Evolutionary conservation across 2,113 vertebrate genomes (phyloP).

Genomic region (Clarias gariepinus): DNA sequence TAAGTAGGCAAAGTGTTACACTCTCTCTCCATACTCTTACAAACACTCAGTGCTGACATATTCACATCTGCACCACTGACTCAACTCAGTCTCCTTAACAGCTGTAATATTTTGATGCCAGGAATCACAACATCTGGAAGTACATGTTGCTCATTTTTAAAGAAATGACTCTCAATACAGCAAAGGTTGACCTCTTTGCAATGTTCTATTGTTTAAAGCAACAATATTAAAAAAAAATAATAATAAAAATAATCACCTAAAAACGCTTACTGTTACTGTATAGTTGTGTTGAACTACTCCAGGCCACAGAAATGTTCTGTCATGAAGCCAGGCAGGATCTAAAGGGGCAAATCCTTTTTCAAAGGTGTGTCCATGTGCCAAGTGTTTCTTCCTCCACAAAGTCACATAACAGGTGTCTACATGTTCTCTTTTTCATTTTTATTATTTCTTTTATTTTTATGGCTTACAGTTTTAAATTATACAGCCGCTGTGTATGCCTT

Average conservation of each 20-base stretch:
- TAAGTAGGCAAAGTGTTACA: neutral
- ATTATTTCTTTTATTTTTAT: neutral
- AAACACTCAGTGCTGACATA: neutral
- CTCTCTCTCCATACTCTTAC: neutral
- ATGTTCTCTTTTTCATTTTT: neutral
- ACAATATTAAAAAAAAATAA: neutral
- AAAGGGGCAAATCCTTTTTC: constrained; percentile 2
- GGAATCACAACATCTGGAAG: neutral
- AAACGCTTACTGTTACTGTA: neutral
- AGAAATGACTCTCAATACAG: neutral
- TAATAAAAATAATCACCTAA: neutral
- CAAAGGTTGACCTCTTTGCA: neutral
- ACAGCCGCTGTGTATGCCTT: neutral
- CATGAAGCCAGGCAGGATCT: neutral
- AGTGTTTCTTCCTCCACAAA: neutral
- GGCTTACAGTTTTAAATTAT: neutral
- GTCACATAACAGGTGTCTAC: constrained; percentile 3
- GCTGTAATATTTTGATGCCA: neutral
- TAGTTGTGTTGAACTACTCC: neutral
- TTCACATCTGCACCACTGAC: constrained; percentile 10
- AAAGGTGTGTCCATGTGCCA: constrained; percentile 23
- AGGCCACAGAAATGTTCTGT: neutral
- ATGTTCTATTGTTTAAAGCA: neutral
- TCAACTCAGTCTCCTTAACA: neutral
- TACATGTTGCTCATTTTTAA: neutral